Conservation (phyloP, 1,140 invertebrate species). For the Drosophila quadrilineata region DNA sequence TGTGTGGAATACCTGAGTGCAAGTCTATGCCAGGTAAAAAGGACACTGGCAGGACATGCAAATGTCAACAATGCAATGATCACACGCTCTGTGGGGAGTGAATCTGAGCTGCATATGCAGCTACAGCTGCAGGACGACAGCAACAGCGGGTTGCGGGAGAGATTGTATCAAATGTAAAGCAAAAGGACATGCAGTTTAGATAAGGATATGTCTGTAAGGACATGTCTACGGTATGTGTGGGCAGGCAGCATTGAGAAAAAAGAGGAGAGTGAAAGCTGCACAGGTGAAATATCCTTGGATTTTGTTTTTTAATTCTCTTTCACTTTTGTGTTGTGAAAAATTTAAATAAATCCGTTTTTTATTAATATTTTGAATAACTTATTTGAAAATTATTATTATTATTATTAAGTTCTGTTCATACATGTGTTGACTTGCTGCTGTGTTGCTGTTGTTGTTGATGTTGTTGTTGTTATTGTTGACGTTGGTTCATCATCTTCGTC, state of each 20-base stretch:
- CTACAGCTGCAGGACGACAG: constrained; percentile 36
- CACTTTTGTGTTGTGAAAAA: too few species aligned
- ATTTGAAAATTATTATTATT: too few species aligned
- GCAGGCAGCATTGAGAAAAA: too few species aligned
- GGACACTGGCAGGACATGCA: constrained; percentile 39
- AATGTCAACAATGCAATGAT: constrained; percentile 67
- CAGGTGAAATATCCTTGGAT: too few species aligned
- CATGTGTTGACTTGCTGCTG: constrained; percentile 1
- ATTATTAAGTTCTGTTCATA: not conserved
- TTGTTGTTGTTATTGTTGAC: constrained; percentile 11
- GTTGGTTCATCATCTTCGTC: constrained; percentile 5
- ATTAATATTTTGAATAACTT: too few species aligned
- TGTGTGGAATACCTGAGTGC: constrained; percentile 56
- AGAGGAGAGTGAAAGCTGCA: too few species aligned
- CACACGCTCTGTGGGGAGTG: constrained; percentile 68
- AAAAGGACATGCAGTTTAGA: constrained; percentile 70
- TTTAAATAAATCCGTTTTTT: too few species aligned
- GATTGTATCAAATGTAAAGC: constrained; percentile 57
- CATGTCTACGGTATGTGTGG: too few species aligned
- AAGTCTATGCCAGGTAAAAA: constrained; percentile 38
- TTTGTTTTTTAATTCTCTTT: too few species aligned
- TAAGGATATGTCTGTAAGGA: constrained; percentile 45
- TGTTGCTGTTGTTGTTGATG: not conserved
- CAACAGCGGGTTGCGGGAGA: constrained; percentile 30
- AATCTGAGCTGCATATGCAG: constrained; percentile 40